Evolutionary conservation across 2,113 vertebrate species (phyloP).

Genomic region (Peromyscus maniculatus): DNA sequence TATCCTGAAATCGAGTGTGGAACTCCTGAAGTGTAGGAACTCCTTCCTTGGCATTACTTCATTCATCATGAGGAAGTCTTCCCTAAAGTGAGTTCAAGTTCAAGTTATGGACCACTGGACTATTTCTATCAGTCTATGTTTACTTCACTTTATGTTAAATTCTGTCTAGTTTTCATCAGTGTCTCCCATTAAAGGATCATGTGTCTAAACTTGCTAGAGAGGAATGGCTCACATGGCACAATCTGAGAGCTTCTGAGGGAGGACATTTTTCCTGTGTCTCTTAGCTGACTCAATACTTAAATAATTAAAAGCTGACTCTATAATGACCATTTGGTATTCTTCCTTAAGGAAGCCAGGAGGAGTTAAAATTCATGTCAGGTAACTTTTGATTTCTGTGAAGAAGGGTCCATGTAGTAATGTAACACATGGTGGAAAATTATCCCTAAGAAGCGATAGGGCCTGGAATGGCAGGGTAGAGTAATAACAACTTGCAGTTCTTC

Average conservation of each 20-base stretch:
- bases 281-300: no score
- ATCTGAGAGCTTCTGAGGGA: background rate
- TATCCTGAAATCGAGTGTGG: background rate
- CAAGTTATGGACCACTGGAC: background rate
- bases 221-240: background rate
- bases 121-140: background rate
- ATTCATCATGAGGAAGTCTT: background rate
- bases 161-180: background rate
- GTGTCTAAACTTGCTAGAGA: background rate
- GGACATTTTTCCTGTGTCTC: background rate
- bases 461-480: background rate
- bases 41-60: background rate
- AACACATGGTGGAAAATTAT: background rate
- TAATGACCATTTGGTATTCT: background rate
- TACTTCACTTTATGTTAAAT: background rate
- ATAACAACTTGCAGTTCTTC: background rate
- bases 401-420: background rate
- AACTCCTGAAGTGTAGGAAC: background rate
- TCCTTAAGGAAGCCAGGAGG: background rate
- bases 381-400: background rate
- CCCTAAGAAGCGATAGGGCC: background rate
- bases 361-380: background rate
- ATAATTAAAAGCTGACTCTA: background rate
- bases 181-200: background rate
- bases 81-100: background rate